phyloP scores from a whole-genome alignment of 2,113 vertebrate species.

The Aptenodytes forsteri region DNA sequence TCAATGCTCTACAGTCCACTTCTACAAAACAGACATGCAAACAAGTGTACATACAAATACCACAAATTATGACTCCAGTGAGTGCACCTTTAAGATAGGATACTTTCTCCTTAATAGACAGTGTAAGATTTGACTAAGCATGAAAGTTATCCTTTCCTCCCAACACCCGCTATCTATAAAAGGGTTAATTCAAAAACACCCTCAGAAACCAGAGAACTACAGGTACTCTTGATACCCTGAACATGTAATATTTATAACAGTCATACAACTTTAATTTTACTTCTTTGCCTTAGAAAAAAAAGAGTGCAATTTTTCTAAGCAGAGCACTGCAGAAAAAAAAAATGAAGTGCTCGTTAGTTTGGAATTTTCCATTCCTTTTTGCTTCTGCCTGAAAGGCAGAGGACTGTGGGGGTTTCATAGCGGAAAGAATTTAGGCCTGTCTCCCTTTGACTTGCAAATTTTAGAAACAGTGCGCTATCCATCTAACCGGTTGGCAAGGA shows the following conservation, averaged over 20 bases:
- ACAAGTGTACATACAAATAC: not conserved
- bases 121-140: not conserved
- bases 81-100: not conserved
- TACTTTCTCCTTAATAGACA: not conserved
- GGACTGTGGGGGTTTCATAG: slow-evolving; percentile 26
- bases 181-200: slow-evolving; percentile 67
- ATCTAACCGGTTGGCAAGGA: slow-evolving; percentile 20
- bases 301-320: slow-evolving; percentile 64
- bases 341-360: slow-evolving; percentile 58
- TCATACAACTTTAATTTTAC: slow-evolving; percentile 83
- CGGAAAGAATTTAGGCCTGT: slow-evolving; percentile 30
- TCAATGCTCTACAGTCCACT: not conserved
- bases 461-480: slow-evolving; percentile 9
- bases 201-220: slow-evolving; percentile 52
- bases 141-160: not conserved
- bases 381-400: slow-evolving; percentile 56
- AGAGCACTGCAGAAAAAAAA: slow-evolving; percentile 59
- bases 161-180: slow-evolving; percentile 18
- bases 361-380: slow-evolving; percentile 75
- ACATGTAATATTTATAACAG: slow-evolving; percentile 82
- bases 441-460: slow-evolving; percentile 55
- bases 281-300: slow-evolving; percentile 71
- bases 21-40: not conserved
- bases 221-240: slow-evolving; percentile 69
- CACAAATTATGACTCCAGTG: not conserved